Evolutionary conservation across 1,140 invertebrate genomes (phyloP), one percentile per base, ranked within the genome.

Genomic region (Drosophila ohnishii): DNA sequence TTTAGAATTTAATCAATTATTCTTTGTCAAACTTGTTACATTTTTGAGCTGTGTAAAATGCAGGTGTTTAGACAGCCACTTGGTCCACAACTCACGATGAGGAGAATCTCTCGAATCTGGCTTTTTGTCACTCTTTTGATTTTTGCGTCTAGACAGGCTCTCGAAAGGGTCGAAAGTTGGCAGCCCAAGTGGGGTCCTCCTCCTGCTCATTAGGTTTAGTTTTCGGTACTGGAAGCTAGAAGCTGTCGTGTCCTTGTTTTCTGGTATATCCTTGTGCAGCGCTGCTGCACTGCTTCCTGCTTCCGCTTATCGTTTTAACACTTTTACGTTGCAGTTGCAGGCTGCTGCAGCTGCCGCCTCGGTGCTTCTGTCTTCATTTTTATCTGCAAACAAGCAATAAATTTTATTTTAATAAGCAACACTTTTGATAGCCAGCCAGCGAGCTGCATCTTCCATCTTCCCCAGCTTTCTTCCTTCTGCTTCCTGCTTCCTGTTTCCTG

Each of bases 401-500:
- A 86, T 86, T 86, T 87, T 73, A 86, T 86, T 86, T 86, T 87
- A 87, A 86, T 86, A 87, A 82, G 75, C 83, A 87, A 87, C 83
- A 86, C 78, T 86, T 86, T 83, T 86, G 83, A 87, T 87, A 87
- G 75, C 79, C 59, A 78, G 55, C 37, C 19, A 10, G 39, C 35
- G 60, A 47, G 53, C 39, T 47, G 50, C 10, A 32, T 48, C 47
- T 34, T 37, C 28, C 56, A 53, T 34, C 47, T 67, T 45, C 48
- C 39, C 57, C 58, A n/a, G 6, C 16, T 11, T n/a, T 50, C 11
- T 16, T 32, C 45, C 9, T 13, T 19, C 35, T n/a, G 28, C 44
- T n/a, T 11, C 35, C 44, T 16, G 35, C 35, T 6, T 37, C 48
- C 25, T 37, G 47, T 4, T 13, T 16, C 16, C 48, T 32, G 53